Evolutionary conservation across 2,797 vertebrate species (phyloP).

Genomic region (Antrozous pallidus): DNA sequence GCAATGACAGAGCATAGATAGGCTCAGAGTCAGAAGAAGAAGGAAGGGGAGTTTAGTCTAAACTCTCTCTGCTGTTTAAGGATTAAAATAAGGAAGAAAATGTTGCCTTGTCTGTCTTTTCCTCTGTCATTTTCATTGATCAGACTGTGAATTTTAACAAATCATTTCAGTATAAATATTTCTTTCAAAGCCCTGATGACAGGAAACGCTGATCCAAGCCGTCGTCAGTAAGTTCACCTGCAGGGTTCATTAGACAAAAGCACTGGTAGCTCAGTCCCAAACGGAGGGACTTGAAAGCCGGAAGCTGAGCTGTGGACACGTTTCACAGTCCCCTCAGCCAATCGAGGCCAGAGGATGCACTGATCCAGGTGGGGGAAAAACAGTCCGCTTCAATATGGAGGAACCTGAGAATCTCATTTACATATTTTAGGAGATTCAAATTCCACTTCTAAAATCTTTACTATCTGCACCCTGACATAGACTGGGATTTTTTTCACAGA

Average conservation of each 20-base stretch:
- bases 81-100: neutral
- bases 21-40: neutral
- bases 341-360: neutral
- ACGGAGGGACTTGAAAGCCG: neutral
- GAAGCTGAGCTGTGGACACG: fast-evolving
- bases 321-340: neutral
- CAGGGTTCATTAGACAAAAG: neutral
- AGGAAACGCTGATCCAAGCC: neutral
- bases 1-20: neutral
- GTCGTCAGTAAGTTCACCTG: neutral
- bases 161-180: neutral
- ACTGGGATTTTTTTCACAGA: neutral
- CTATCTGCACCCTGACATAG: neutral
- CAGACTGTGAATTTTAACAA: constrained; percentile 19
- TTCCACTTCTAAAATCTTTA: neutral
- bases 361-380: neutral
- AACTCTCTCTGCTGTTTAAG: neutral
- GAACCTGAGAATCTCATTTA: neutral
- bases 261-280: neutral
- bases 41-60: neutral
- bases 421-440: neutral
- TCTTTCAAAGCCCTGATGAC: neutral
- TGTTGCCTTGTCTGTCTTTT: neutral
- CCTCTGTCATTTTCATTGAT: neutral
- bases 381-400: neutral